A percentile compares a stretch with the other conserved stretches of the same genome.
phyloP scores from a whole-genome alignment of 1,140 invertebrate species.

The Delia radicum region DNA sequence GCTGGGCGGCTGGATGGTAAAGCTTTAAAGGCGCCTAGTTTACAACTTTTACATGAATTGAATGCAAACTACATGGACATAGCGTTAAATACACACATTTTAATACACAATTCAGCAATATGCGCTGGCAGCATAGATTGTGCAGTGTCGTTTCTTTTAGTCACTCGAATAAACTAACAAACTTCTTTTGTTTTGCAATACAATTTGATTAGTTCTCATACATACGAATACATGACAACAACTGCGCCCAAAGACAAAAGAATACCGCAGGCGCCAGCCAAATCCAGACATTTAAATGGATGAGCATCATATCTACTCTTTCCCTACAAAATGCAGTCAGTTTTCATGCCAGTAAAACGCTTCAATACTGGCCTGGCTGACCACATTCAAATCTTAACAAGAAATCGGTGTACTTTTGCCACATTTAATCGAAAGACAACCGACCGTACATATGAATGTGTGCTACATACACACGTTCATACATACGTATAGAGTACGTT shows the following conservation, averaged over 20 bases:
- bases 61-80: not conserved
- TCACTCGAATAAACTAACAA: constrained; percentile 30
- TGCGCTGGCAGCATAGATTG: not conserved
- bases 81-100: not conserved
- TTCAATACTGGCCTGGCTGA: constrained; percentile 9
- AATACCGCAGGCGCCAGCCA: constrained; percentile 53
- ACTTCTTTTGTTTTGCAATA: constrained; percentile 52
- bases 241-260: constrained; percentile 45
- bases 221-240: constrained; percentile 17
- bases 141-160: not conserved
- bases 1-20: not conserved
- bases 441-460: not conserved
- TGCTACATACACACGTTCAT: not conserved
- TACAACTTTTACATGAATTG: not conserved
- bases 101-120: not conserved
- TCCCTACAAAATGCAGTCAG: not conserved
- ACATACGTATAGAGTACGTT: not conserved
- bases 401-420: constrained; percentile 41
- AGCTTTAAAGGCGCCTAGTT: not conserved
- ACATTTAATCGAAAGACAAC: constrained; percentile 21
- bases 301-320: not conserved
- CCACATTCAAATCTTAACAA: constrained; percentile 55
- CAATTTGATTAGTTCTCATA: constrained; percentile 56
- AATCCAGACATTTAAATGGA: constrained; percentile 27
- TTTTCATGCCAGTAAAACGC: not conserved